Percentiles rank a stretch among this genome's conserved stretches.
Conservation (phyloP, 2,797 vertebrate species). For the Anniella stebbinsi region DNA sequence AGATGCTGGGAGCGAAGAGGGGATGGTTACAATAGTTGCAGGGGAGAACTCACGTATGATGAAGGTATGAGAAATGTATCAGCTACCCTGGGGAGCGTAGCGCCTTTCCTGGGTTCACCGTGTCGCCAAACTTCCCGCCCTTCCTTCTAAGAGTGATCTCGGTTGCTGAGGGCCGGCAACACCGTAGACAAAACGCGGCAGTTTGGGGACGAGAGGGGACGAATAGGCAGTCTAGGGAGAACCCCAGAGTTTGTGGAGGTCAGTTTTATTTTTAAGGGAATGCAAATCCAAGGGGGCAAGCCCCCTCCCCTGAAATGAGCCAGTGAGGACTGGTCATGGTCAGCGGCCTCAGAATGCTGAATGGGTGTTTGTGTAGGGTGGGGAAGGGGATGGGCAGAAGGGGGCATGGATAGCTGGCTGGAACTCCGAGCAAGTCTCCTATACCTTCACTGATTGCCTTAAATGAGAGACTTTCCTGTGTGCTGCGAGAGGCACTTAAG, state of each 20-base stretch:
- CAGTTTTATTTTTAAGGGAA: neutral
- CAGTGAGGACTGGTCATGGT: too few relatives aligned
- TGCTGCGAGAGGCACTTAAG: neutral
- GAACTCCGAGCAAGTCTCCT: neutral
- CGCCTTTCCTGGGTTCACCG: neutral
- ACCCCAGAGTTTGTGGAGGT: too few relatives aligned
- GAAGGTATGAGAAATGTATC: conserved; percentile 7
- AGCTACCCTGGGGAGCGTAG: neutral
- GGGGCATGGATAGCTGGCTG: neutral
- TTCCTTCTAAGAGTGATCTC: neutral
- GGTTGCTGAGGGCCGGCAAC: neutral
- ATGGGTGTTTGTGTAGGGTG: neutral
- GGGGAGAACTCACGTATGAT: conserved; percentile 28
- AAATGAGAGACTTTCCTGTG: neutral
- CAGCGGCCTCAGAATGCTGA: neutral
- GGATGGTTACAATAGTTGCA: conserved; percentile 40
- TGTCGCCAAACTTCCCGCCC: neutral
- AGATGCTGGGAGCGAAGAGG: neutral
- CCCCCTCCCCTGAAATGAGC: neutral
- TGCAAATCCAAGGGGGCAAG: neutral
- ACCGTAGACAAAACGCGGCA: neutral
- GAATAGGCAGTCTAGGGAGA: neutral
- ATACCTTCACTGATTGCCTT: neutral
- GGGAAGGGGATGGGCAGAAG: too few relatives aligned
- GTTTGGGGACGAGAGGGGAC: neutral